Base-by-base conservation (phyloP, 2,113 vertebrate species). In the Camelus dromedarius region DNA sequence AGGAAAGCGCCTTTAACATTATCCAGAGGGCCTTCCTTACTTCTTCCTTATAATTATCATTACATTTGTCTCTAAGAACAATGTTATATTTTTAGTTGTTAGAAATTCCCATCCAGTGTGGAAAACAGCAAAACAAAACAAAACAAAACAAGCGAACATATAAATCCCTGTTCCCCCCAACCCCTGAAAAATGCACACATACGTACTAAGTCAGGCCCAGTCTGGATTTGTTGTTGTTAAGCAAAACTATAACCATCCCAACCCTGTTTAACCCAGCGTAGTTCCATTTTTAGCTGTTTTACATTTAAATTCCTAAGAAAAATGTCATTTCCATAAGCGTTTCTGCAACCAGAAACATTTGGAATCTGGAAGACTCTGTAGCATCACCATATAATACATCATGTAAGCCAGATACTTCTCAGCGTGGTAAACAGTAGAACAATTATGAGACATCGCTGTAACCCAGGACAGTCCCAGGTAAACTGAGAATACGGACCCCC, bases 251-350 rank as follows among this genome's bases (percentile, higher is more conserved):
- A 75, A 30, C 28, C 52, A 10, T 96, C 28, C 28, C 60, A 80
- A 26, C 5, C 20, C 10, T 69, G 13, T 70, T 38, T 52, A 32
- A 66, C 2, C 52, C 13, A 64, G 12, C 48, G 30, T 52, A 58
- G 85, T 18, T 93, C 50, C n/a, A 52, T 62, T 79, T 92, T 94
- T 94, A 85, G 89, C 32, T 88, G 16, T 64, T 87, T 96, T 67
- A 75, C 46, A 58, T 90, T 87, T 86, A 70, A 87, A 69, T 4
- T 70, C 30, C 62, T 58, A 69, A 62, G 88, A 35, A 94, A 89
- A 92, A 85, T 82, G 54, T 56, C 77, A 85, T 73, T 95, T 91
- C 58, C 86, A 84, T 60, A 88, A 87, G 66, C n/a, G 9, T 85
- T 84, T 81, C 79, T 76, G 12, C 32, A 92, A 35, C n/a, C 52